These are phyloP conservation scores for Nysson spinosus DNA, from an alignment of 2,888 invertebrate genomes.

Conservation along the genomic window DNA sequence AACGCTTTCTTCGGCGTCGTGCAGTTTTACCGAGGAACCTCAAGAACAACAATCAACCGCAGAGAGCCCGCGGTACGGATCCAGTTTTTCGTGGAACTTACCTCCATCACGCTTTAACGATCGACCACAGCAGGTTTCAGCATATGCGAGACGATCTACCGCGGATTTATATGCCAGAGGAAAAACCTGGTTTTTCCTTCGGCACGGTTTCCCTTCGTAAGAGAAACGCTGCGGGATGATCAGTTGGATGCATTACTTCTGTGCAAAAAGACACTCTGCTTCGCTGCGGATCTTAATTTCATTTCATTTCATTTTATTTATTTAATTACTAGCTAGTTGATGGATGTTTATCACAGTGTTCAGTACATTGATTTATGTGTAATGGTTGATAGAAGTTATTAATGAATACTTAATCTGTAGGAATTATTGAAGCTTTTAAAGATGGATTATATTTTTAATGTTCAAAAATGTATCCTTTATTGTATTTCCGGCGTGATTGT, in stretches of 20 bases:
- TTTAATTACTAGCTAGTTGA: too few species aligned
- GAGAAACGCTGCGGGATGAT: conserved; percentile 31
- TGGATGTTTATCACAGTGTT: too few species aligned
- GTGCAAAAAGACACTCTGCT: conserved; percentile 27
- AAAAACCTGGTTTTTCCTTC: conserved; percentile 25
- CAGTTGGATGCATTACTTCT: conserved; percentile 41
- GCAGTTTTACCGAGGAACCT: too few species aligned
- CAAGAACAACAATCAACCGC: conserved; percentile 39
- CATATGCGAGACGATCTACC: neutral
- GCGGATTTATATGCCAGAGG: conserved; percentile 2
- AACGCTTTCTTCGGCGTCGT: neutral
- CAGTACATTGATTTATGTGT: too few species aligned
- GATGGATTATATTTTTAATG: too few species aligned
- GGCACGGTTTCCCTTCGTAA: conserved; percentile 41
- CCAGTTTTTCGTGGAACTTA: conserved; percentile 53
- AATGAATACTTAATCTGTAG: too few species aligned
- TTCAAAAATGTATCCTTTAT: too few species aligned
- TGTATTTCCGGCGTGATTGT: too few species aligned
- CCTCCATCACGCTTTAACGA: conserved; percentile 51
- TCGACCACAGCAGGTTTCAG: conserved; percentile 15
- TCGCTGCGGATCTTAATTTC: conserved; percentile 10
- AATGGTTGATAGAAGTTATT: too few species aligned
- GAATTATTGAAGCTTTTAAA: too few species aligned
- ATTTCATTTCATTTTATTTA: too few species aligned
- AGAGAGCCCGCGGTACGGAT: conserved; percentile 38